Evolutionary conservation across 2,797 vertebrate genomes (phyloP).

Genomic region (Poecilia wingei): DNA sequence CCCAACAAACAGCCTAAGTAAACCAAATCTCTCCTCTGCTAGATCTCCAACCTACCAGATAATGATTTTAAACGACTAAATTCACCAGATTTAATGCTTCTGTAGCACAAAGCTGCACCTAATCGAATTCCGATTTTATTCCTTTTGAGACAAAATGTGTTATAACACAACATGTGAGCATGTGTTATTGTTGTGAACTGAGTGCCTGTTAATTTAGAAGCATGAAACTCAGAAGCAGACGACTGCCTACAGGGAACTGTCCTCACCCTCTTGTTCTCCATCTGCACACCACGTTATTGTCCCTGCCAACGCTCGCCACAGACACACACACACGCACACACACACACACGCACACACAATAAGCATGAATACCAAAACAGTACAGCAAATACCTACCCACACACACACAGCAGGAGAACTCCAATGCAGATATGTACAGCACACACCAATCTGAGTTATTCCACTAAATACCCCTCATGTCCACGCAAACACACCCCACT

Average conservation of each 20-base stretch:
- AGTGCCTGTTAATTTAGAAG: constrained; percentile 35
- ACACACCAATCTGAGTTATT: constrained; percentile 28
- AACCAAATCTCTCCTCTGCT: constrained; percentile 40
- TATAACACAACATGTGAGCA: constrained; percentile 27
- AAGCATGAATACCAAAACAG: constrained; percentile 16
- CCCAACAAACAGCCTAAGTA: constrained; percentile 57
- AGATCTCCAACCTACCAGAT: constrained; percentile 44
- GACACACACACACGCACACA: constrained; percentile 17
- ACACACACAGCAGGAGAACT: constrained; percentile 22
- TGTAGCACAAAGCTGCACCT: not conserved
- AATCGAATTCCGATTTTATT: constrained; percentile 5
- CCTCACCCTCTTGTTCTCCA: constrained; percentile 77
- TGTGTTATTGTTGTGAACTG: constrained; percentile 48
- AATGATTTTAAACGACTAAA: constrained; percentile 3
- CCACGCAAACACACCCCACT: constrained; percentile 19
- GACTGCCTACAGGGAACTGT: constrained; percentile 77
- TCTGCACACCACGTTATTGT: constrained; percentile 74
- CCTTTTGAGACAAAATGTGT: constrained; percentile 29
- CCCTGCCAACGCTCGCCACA: constrained; percentile 52
- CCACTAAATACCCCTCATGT: constrained; percentile 20
- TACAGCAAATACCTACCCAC: constrained; percentile 29
- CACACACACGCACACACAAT: not conserved
- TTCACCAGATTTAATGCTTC: not conserved
- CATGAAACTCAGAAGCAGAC: constrained; percentile 61
- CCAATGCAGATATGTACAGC: constrained; percentile 17